Evolutionary conservation across 2,888 invertebrate genomes (phyloP).

Genomic region (Petrolisthes manimaculis): DNA sequence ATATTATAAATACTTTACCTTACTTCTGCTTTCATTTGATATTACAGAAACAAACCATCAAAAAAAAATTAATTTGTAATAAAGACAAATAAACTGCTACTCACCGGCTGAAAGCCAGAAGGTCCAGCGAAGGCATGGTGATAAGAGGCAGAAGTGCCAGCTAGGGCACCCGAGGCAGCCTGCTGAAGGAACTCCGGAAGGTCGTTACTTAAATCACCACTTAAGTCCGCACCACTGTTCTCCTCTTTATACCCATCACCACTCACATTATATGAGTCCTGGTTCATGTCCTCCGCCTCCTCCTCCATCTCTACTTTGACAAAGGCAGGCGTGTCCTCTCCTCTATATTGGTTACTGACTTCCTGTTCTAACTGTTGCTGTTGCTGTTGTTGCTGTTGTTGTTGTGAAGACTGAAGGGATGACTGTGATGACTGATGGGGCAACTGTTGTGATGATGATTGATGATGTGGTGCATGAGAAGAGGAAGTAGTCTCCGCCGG

Average conservation of each 20-base stretch:
- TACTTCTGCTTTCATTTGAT: too few species aligned
- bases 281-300: conserved; percentile 38
- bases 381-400: not conserved
- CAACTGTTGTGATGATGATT: conserved; percentile 54
- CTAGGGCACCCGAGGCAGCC: conserved; percentile 55
- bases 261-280: conserved; percentile 53
- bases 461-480: conserved; percentile 35
- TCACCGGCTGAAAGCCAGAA: conserved; percentile 64
- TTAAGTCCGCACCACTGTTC: conserved; percentile 52
- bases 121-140: conserved; percentile 63
- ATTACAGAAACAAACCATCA: too few species aligned
- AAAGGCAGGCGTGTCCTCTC: conserved; percentile 48
- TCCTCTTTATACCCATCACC: conserved; percentile 63
- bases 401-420: conserved; percentile 27
- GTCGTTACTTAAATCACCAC: conserved; percentile 60
- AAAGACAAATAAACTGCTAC: conserved; percentile 18
- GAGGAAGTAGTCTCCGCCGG: conserved; percentile 49
- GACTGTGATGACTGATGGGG: conserved; percentile 47
- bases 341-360: conserved; percentile 45
- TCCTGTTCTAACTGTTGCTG: not conserved
- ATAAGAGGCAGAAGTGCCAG: conserved; percentile 52
- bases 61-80: too few species aligned
- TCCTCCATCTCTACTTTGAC: conserved; percentile 64
- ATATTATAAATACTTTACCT: too few species aligned
- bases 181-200: conserved; percentile 65